These are phyloP conservation scores for Rhopalosiphum maidis DNA, from an alignment of 1,140 invertebrate genomes.

Conservation along the genomic window DNA sequence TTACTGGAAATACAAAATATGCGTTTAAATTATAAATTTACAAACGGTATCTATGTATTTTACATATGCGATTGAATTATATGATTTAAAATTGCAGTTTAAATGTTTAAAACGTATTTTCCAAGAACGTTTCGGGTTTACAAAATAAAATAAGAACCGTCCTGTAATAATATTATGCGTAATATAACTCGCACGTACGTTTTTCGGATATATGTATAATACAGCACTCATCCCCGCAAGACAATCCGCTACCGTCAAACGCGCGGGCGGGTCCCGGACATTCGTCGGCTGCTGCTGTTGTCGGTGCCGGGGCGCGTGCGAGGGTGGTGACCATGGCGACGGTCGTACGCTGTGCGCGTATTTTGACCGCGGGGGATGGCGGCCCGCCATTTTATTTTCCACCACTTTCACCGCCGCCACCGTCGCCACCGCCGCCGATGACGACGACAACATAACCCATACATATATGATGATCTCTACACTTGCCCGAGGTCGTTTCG, in stretches of 20 bases:
- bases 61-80: neutral
- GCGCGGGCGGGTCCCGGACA: conserved; percentile 29
- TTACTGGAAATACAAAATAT: neutral
- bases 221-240: neutral
- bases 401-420: neutral
- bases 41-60: neutral
- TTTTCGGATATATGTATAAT: neutral
- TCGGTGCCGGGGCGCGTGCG: neutral
- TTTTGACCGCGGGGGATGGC: conserved; percentile 51
- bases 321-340: conserved; percentile 53
- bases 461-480: neutral
- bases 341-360: neutral
- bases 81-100: neutral
- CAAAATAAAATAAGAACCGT: neutral
- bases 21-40: neutral
- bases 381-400: conserved; percentile 51
- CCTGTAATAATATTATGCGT: neutral
- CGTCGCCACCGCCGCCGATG: too few relatives aligned
- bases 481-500: neutral
- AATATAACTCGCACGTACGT: neutral
- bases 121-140: neutral
- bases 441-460: neutral
- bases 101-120: neutral
- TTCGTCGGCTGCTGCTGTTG: neutral
- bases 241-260: neutral